These are phyloP conservation scores for Drosophila yooni DNA, from an alignment of 2,888 invertebrate genomes.

Conservation along the genomic window DNA sequence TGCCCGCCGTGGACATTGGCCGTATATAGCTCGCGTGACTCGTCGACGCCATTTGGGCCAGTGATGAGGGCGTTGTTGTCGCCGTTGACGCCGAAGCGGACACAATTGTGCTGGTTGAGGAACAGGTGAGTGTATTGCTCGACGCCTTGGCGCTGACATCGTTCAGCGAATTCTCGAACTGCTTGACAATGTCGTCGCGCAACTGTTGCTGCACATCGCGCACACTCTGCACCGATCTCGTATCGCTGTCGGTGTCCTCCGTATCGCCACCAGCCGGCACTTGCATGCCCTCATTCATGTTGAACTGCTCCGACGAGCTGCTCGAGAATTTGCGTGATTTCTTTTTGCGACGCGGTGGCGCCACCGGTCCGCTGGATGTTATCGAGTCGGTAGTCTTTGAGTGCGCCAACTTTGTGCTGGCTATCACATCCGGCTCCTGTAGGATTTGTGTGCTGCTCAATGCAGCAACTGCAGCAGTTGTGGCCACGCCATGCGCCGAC, in stretches of 20 bases:
- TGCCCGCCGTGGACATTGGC: slow-evolving; percentile 75
- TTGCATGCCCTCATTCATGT: slow-evolving; percentile 82
- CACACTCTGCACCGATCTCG: slow-evolving; percentile 82
- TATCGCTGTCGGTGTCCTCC: slow-evolving; percentile 83
- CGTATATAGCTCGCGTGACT: slow-evolving; percentile 74
- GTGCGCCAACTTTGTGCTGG: slow-evolving; percentile 91
- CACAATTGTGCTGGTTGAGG: slow-evolving; percentile 81
- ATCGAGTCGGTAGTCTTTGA: slow-evolving; percentile 85
- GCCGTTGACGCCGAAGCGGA: slow-evolving; percentile 67
- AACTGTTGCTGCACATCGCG: slow-evolving; percentile 83
- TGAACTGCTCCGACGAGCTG: slow-evolving; percentile 84
- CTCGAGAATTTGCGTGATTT: slow-evolving; percentile 85
- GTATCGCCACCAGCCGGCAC: slow-evolving; percentile 77
- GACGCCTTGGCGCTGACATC: slow-evolving; percentile 83
- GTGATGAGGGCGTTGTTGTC: slow-evolving; percentile 72
- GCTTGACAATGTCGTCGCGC: slow-evolving; percentile 85
- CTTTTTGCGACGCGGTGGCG: slow-evolving; percentile 93
- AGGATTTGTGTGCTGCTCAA: slow-evolving; percentile 67
- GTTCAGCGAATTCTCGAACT: slow-evolving; percentile 92
- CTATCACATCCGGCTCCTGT: slow-evolving; percentile 95
- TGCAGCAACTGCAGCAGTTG: background rate
- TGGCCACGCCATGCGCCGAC: background rate
- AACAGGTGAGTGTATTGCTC: slow-evolving; percentile 60
- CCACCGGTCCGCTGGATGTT: slow-evolving; percentile 87
- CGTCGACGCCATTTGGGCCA: slow-evolving; percentile 70